A percentile compares a stretch with the other conserved stretches of the same genome.
Evolutionary conservation across 2,888 invertebrate species (phyloP).

Genomic region (Thymelicus lineola): DNA sequence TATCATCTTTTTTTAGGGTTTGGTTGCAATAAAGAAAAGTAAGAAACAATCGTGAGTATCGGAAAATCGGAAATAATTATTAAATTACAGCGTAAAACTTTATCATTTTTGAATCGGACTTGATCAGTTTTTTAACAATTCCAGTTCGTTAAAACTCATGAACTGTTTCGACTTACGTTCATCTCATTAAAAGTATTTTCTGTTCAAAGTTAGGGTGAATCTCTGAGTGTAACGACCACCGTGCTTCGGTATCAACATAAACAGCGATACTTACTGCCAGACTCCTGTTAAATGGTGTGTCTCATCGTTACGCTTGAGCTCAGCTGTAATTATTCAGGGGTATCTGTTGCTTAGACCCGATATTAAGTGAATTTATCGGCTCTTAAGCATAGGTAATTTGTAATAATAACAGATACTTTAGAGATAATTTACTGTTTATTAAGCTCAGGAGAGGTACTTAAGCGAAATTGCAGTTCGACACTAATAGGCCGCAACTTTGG

Average conservation of each 20-base stretch:
- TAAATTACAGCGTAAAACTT: no score
- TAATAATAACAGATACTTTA: conserved; percentile 41
- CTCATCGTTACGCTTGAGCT: conserved; percentile 56
- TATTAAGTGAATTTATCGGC: conserved; percentile 44
- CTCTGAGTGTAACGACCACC: conserved; percentile 55
- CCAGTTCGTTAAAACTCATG: no score
- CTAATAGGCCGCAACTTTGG: conserved; percentile 37
- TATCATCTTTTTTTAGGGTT: no score
- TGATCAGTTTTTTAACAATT: no score
- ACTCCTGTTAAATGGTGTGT: conserved; percentile 67
- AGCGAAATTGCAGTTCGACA: conserved; percentile 37
- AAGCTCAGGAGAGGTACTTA: conserved; percentile 31
- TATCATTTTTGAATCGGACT: no score
- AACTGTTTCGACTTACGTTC: not conserved
- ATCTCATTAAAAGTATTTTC: not conserved
- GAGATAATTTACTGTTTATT: conserved; percentile 43
- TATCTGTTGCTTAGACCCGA: conserved; percentile 54
- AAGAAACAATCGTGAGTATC: no score
- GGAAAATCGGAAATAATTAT: no score
- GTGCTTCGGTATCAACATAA: conserved; percentile 52
- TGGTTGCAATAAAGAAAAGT: no score
- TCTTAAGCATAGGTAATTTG: conserved; percentile 41
- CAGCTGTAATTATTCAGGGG: conserved; percentile 56
- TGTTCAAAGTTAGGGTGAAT: not conserved
- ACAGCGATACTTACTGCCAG: conserved; percentile 63